A percentile compares a stretch with the other conserved stretches of the same genome.
Evolutionary conservation across 2,888 invertebrate genomes (phyloP).

Genomic region (Pollenia amentaria): DNA sequence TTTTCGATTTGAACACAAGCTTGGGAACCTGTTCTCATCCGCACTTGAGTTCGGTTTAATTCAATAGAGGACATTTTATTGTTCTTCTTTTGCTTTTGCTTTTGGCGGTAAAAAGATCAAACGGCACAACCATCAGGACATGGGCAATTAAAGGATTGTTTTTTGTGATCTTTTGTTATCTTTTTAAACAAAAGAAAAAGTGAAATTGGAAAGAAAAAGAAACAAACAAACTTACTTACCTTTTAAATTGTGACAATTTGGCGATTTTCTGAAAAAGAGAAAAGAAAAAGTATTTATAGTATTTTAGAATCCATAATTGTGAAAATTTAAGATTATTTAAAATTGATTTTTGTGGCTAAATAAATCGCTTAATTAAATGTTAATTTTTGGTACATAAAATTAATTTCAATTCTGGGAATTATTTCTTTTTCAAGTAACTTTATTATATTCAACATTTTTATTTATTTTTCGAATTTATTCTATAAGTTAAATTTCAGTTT

Average conservation of each 20-base stretch:
- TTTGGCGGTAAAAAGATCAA: constrained; percentile 77
- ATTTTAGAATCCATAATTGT: not conserved
- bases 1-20: constrained; percentile 17
- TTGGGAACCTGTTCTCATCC: constrained; percentile 61
- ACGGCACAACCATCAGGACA: constrained; percentile 79
- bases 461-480: too few species aligned
- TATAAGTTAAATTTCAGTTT: too few species aligned
- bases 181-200: constrained; percentile 23
- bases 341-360: too few species aligned
- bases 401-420: too few species aligned
- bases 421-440: too few species aligned
- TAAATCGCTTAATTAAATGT: too few species aligned
- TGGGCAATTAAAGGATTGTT: constrained; percentile 79
- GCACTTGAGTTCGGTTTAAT: constrained; percentile 50
- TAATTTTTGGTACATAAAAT: too few species aligned
- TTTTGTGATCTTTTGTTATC: constrained; percentile 45
- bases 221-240: not conserved
- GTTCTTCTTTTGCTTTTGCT: constrained; percentile 17
- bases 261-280: constrained; percentile 13
- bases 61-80: constrained; percentile 51
- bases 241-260: constrained; percentile 1
- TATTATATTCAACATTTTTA: too few species aligned
- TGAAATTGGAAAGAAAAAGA: constrained; percentile 16
- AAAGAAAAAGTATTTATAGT: not conserved
- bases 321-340: too few species aligned